Evolutionary conservation across 1,140 invertebrate genomes (phyloP), one percentile per base, ranked within the genome.

Genomic region (Elysia chlorotica): DNA sequence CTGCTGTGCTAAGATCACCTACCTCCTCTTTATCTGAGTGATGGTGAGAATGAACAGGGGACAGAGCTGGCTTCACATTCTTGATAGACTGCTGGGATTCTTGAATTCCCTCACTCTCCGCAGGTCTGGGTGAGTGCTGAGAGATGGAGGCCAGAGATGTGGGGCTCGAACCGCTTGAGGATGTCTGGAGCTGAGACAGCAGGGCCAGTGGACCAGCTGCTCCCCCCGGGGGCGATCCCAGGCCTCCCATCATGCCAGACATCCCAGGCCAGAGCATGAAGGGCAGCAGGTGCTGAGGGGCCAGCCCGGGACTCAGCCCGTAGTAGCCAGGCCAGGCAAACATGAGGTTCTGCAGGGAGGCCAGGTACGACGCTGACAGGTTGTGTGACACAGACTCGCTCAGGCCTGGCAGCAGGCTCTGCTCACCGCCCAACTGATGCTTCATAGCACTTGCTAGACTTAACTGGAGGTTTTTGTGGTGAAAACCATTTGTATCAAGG

Each of bases 251-350:
- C n/a, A 71, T 36, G 17, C 69, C 69, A 33, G 63, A 62, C 57
- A 71, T 71, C 19, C 53, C 23, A 28, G 69, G 69, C 69, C 69
- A 71, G 0, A 71, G 25, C 57, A 71, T 63, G 57, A 71, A 62
- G 23, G 69, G 69, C 21, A 71, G 38, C 37, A 71, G 38, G 28
- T 71, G 69, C 59, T 71, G 69, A n/a, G n/a, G n/a, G 48, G 31
- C 38, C 37, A 71, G n/a, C 17, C 4, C 57, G 25, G 57, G 48
- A 17, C 57, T 41, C 57, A 71, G 33, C 33, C 69, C 69, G 38
- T 71, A 71, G 35, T 71, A 71, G 59, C 37, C 48, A 17, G 38
- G 57, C 69, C 69, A 71, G 21, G 69, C 57, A 25, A 71, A 71
- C 36, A 71, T 62, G 57, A 71, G 61, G 33, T 63, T 71, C 38